phyloP scores from a whole-genome alignment of 2,113 vertebrate genomes.

The Mungos mungo region DNA sequence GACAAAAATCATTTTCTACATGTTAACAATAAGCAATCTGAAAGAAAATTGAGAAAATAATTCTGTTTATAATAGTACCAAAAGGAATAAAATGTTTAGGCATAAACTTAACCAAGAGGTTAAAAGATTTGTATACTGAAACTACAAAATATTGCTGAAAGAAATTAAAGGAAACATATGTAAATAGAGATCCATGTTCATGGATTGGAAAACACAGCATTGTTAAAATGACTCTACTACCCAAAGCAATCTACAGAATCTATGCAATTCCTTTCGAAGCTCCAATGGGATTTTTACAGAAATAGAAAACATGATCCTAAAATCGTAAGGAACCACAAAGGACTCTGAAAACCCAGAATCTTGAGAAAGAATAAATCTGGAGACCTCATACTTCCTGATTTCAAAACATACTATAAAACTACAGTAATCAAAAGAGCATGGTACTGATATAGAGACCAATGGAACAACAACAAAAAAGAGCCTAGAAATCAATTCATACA shows the following conservation, averaged over 20 bases:
- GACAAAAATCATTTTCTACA: neutral
- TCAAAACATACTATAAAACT: neutral
- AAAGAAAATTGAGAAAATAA: conserved; percentile 24
- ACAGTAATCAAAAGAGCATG: neutral
- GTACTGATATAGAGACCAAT: neutral
- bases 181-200: neutral
- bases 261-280: neutral
- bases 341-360: neutral
- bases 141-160: neutral
- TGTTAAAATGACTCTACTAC: neutral
- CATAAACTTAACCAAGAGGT: neutral
- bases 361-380: neutral
- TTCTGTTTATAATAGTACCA: neutral
- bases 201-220: neutral
- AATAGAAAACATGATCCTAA: neutral
- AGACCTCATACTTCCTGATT: neutral
- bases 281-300: neutral
- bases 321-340: neutral
- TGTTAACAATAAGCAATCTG: neutral
- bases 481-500: neutral
- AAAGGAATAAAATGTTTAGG: neutral
- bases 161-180: neutral
- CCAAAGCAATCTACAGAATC: neutral
- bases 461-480: neutral
- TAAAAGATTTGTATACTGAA: neutral